These are phyloP conservation scores for Tortrix viridana DNA, from an alignment of 2,888 invertebrate species.

Conservation along the genomic window DNA sequence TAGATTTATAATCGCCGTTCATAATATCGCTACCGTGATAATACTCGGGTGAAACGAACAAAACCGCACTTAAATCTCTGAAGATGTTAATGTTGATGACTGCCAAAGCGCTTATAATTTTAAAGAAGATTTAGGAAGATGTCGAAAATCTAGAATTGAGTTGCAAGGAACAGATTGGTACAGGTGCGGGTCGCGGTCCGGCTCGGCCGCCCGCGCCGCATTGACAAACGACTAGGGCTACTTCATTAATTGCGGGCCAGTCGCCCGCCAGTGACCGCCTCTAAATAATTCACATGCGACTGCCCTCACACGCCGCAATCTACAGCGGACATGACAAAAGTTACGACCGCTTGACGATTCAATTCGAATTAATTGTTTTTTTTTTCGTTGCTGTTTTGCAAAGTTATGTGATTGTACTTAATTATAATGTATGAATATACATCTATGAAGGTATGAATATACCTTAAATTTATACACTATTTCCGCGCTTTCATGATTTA, in stretches of 20 bases:
- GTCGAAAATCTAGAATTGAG: constrained; percentile 43
- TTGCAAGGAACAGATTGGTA: constrained; percentile 61
- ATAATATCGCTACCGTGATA: constrained; percentile 60
- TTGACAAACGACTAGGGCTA: constrained; percentile 79
- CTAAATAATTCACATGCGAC: constrained; percentile 79
- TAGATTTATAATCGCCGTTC: constrained; percentile 76
- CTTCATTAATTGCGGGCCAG: constrained; percentile 80
- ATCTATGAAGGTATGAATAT: no score
- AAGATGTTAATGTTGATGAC: constrained; percentile 9
- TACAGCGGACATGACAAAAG: constrained; percentile 61
- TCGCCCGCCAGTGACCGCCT: constrained; percentile 69
- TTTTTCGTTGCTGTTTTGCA: background rate
- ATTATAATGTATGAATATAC: no score
- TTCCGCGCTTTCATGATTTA: no score
- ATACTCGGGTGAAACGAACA: constrained; percentile 46
- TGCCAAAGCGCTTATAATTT: background rate
- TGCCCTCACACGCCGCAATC: constrained; percentile 63
- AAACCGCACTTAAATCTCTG: constrained; percentile 12
- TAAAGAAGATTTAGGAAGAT: background rate
- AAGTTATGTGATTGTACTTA: background rate
- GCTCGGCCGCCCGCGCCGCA: constrained; percentile 57
- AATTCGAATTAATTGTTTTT: constrained; percentile 61
- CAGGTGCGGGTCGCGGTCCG: constrained; percentile 62
- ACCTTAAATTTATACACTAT: no score
- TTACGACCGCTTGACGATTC: constrained; percentile 62